Evolutionary conservation across 2,888 invertebrate genomes (phyloP).

Genomic region (Notodonta dromedarius): DNA sequence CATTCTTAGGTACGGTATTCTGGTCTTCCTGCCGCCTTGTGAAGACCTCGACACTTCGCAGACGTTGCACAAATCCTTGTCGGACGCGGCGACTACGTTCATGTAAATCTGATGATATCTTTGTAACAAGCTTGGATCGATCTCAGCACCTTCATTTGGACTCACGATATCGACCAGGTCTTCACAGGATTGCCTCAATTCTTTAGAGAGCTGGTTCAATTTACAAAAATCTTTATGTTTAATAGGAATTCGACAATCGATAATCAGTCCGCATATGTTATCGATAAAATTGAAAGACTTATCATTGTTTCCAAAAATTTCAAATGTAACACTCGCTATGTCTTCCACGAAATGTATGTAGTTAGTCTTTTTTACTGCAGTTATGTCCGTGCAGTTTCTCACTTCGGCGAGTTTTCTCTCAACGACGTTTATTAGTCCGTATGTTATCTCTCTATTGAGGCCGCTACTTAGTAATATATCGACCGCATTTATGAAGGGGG

Average conservation of each 20-base stretch:
- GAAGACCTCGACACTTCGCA: constrained; percentile 69
- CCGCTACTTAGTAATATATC: constrained; percentile 78
- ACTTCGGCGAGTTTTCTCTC: constrained; percentile 80
- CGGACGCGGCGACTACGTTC: constrained; percentile 77
- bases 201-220: constrained; percentile 73
- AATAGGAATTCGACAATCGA: constrained; percentile 76
- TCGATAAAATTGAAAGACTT: constrained; percentile 74
- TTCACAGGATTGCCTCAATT: constrained; percentile 76
- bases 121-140: constrained; percentile 66
- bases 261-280: constrained; percentile 72
- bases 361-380: constrained; percentile 75
- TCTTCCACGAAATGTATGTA: constrained; percentile 79
- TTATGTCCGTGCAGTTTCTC: constrained; percentile 67
- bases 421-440: constrained; percentile 78
- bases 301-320: constrained; percentile 77
- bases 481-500: constrained; percentile 78
- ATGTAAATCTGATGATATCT: constrained; percentile 80
- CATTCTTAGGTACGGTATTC: constrained; percentile 79
- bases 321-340: constrained; percentile 77
- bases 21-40: constrained; percentile 65
- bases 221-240: constrained; percentile 80
- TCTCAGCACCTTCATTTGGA: constrained; percentile 44
- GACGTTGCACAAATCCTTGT: constrained; percentile 75
- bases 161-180: constrained; percentile 70
- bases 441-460: constrained; percentile 78